Conservation (phyloP, 2,797 vertebrate species). For the Chloroceryle inda region DNA sequence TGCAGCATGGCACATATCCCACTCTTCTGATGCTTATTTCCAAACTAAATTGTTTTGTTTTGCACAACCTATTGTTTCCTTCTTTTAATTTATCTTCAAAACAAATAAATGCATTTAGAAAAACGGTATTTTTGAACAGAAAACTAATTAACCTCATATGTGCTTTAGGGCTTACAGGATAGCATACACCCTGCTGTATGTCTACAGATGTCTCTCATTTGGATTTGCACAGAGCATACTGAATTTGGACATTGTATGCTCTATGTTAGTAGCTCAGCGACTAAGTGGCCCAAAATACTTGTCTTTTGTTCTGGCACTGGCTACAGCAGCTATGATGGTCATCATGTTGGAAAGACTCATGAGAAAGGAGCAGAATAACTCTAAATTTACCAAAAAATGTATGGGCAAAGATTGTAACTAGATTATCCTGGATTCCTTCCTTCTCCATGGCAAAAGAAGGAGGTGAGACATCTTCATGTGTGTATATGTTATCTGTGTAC, state of each 20-base stretch:
- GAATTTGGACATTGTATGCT: neutral
- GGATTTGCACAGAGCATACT: neutral
- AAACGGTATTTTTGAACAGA: conserved; percentile 64
- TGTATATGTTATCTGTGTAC: neutral
- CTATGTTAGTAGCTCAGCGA: neutral
- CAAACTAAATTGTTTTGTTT: conserved; percentile 71
- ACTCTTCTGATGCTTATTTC: conserved; percentile 64
- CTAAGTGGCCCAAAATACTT: conserved; percentile 3
- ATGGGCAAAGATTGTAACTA: neutral
- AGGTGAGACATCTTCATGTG: neutral
- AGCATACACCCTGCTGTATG: conserved; percentile 15
- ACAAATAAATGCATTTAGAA: conserved; percentile 61
- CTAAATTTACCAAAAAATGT: neutral
- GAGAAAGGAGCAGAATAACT: neutral
- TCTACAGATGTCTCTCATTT: conserved; percentile 70
- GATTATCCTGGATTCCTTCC: neutral
- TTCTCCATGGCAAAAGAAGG: neutral
- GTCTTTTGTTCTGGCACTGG: neutral
- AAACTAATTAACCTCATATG: conserved; percentile 54
- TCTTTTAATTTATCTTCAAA: conserved; percentile 69
- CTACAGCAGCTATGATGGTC: neutral
- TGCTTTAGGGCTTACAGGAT: conserved; percentile 17
- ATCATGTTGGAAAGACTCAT: neutral
- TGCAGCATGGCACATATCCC: conserved; percentile 44
- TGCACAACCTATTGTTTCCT: conserved; percentile 58